These are phyloP conservation scores for Lycocorax pyrrhopterus DNA, from an alignment of 2,113 vertebrate genomes.

Conservation along the genomic window DNA sequence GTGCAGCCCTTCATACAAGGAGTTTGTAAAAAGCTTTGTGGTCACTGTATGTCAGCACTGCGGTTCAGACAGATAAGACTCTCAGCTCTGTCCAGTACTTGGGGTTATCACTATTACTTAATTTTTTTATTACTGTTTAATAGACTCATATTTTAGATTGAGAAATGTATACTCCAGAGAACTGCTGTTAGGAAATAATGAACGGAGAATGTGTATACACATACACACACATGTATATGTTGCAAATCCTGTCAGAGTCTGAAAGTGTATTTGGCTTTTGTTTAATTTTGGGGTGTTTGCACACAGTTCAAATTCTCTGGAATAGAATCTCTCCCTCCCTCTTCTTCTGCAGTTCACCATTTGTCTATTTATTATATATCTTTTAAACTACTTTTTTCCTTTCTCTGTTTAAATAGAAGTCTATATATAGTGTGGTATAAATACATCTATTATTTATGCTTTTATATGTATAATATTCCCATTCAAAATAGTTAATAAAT, in stretches of 20 bases:
- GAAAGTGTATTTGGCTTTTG: constrained; percentile 39
- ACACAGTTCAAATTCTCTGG: not conserved
- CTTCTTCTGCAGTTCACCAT: not conserved
- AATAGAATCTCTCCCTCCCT: constrained; percentile 16
- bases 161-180: not conserved
- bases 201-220: not conserved
- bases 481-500: constrained; percentile 43
- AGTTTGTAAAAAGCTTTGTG: not conserved
- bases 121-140: not conserved
- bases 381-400: not conserved
- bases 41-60: not conserved
- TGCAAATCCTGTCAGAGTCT: constrained; percentile 38
- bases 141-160: not conserved
- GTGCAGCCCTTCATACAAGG: not conserved
- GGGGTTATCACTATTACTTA: not conserved
- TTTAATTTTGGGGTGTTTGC: constrained; percentile 36
- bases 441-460: not conserved
- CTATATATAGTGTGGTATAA: not conserved
- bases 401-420: not conserved
- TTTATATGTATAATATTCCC: constrained; percentile 1
- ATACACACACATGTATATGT: not conserved
- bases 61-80: not conserved
- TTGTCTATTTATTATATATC: constrained; percentile 27
- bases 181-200: constrained; percentile 30
- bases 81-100: not conserved